Base-by-base conservation (phyloP, 2,888 invertebrate species). In the Graphium colonna region DNA sequence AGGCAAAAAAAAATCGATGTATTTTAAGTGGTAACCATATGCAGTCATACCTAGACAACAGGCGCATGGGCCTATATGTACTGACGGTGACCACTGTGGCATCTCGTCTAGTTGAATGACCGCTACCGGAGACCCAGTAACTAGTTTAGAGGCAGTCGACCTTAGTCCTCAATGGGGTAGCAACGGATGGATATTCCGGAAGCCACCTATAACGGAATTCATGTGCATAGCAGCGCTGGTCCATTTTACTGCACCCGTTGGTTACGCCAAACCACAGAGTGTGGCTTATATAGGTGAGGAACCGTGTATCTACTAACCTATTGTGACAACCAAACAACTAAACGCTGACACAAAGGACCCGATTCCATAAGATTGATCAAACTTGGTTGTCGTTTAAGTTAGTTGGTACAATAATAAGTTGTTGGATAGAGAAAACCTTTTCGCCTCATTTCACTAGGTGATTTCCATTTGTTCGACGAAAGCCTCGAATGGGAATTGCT, bases 161-260 rank as follows among this genome's bases (percentile, higher is more conserved):
- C 42, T 42, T 26, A 42, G 42, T 8, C 42, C 42, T 42, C 42
- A 18, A 21, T 21, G n/a, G 21, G 42, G 42, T 7, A 31, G 8
- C 1, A 21, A 21, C 21, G 21, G 31, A 31, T 31, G 1, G 5
- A 10, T 9, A 9, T 31, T 31, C 31, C 5, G 21, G 2, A 31
- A 7, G 9, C 31, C 8, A 31, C 8, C 10, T 31, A 31, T 31
- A 10, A 31, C 8, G 31, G 8, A 31, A 9, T 31, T 9, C 8
- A 9, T 31, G 31, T 31, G 5, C 31, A 31, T 31, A 31, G 31
- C 31, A 9, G 31, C 10, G 9, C 1, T 31, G 8, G 1, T 10
- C 31, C 1, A 31, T 31, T 9, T 31, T 31, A 9, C 31, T 31
- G 8, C 31, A 31, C 10, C 10, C 9, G 31, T 10, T 21, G 1